Evolutionary conservation across 2,797 vertebrate genomes (phyloP).

Genomic region (Neostethus bicornis): DNA sequence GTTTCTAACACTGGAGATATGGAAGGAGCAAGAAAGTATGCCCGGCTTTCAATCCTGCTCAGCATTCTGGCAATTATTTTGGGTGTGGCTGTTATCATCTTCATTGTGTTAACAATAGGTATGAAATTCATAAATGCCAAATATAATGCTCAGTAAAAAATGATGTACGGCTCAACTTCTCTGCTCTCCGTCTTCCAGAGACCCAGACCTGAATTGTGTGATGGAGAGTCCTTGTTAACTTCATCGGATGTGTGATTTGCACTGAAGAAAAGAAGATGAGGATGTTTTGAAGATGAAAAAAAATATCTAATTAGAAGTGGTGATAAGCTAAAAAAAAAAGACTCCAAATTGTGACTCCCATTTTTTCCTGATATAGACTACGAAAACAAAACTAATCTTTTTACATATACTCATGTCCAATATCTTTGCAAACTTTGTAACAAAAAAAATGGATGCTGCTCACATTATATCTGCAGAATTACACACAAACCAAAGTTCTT

Average conservation of each 20-base stretch:
- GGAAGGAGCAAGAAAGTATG: slow-evolving; percentile 85
- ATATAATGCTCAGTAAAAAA: slow-evolving; percentile 5
- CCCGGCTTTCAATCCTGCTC: slow-evolving; percentile 84
- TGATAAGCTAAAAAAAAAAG: slow-evolving; percentile 37
- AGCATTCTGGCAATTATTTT: slow-evolving; percentile 84
- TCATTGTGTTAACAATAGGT: slow-evolving; percentile 79
- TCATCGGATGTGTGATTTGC: slow-evolving; percentile 55
- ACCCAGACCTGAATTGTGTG: slow-evolving; percentile 24
- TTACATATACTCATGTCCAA: slow-evolving; percentile 22
- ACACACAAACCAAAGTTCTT: slow-evolving; percentile 23
- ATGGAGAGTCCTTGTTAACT: slow-evolving; percentile 32
- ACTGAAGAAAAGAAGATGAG: slow-evolving; percentile 31
- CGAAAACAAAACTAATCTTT: slow-evolving; percentile 25
- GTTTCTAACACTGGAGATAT: slow-evolving; percentile 86
- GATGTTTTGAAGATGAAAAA: slow-evolving; percentile 48
- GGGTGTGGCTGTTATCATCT: slow-evolving; percentile 85
- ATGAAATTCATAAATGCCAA: slow-evolving; percentile 19
- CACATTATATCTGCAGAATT: slow-evolving; percentile 7
- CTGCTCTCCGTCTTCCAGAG: slow-evolving; percentile 47
- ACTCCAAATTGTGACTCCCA: slow-evolving; percentile 27
- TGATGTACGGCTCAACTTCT: slow-evolving; percentile 13
- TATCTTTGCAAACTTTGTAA: slow-evolving; percentile 61
- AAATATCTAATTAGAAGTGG: slow-evolving; percentile 55
- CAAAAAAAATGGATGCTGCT: slow-evolving; percentile 14
- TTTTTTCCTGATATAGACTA: slow-evolving; percentile 34